A percentile compares a stretch with the other conserved stretches of the same genome.
Conservation (phyloP, 2,113 vertebrate species). For the Gadus macrocephalus region DNA sequence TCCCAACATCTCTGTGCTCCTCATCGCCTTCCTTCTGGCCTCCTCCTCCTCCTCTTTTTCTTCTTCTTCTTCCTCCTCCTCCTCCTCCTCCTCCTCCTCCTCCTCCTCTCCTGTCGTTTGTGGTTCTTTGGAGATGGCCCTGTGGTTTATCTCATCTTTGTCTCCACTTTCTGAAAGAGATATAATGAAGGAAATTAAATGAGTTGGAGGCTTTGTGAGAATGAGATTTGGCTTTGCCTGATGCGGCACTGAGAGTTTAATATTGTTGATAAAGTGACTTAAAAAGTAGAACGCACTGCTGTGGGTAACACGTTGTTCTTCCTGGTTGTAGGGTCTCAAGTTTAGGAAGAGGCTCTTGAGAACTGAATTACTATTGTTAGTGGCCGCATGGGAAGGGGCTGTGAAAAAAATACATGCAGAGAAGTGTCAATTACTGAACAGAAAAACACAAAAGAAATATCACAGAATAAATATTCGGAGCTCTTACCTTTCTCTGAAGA, state of each 20-base stretch:
- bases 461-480: conserved; percentile 3
- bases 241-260: background rate
- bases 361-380: conserved; percentile 57
- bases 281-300: too few species aligned
- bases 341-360: conserved; percentile 79
- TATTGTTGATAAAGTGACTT: background rate
- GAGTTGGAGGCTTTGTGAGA: too few species aligned
- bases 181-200: background rate
- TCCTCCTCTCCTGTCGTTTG: fast-evolving
- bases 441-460: background rate
- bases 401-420: background rate
- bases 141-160: background rate
- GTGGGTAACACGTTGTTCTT: conserved; percentile 38
- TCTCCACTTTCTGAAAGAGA: conserved; percentile 18
- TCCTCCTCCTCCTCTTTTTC: conserved; percentile 35
- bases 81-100: conserved; percentile 66
- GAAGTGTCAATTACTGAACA: background rate
- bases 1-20: conserved; percentile 43
- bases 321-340: conserved; percentile 77
- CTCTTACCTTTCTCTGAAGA: conserved; percentile 57
- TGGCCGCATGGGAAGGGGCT: conserved; percentile 32
- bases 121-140: background rate
- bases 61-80: conserved; percentile 37
- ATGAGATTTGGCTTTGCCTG: background rate
- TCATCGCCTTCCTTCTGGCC: conserved; percentile 50